Evolutionary conservation across 30 jellyfish, hydroid and myxozoan genomes (phyloP), one percentile per base, ranked within the genome.

Genomic region (Hydractinia symbiolongicarpus): DNA sequence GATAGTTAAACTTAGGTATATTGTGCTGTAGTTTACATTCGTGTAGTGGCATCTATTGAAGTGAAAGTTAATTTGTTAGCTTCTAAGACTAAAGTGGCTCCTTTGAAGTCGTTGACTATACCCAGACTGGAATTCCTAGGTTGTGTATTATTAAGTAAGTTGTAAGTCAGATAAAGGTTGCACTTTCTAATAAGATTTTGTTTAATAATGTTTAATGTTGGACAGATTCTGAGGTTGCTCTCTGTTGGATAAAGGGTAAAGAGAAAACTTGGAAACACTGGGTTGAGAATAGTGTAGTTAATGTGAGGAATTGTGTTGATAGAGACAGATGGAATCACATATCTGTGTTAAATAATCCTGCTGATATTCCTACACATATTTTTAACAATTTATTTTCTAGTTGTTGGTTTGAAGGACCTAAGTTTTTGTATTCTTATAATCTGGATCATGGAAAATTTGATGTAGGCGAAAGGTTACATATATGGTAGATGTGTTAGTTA

Each of bases 221-320:
- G 96, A 83, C 89, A 21, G 88, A 89, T 72, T 89, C 96, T 5
- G 61, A 77, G 76, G 91, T 90, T 30, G 84, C 92, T 5, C 57
- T 84, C 51, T 81, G 95, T 74, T 89, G 95, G 96, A 73, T 89
- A 19, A 84, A 77, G 53, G 84, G 86, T 50, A 73, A 89, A 72
- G 83, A 61, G 79, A 89, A 79, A 79, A 40, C 66, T 62, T 79
- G 86, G 86, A 79, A 79, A 66, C 85, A 50, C 5, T 66, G 83
- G 84, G 84, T 79, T 44, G 73, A 79, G 53, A 79, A 79, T 79
- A 7, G 84, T 13, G 86, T 79, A 40, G 86, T 62, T 6, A 40
- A 55, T 60, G 64, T 79, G 44, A 60, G 84, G 8, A 60, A 79
- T 20, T 54, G 5, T 19, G 86, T 79, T 10, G 84, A 79, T 52